Base-by-base conservation (phyloP, 2,888 invertebrate genomes). In the Coelogynopora nodosa region DNA sequence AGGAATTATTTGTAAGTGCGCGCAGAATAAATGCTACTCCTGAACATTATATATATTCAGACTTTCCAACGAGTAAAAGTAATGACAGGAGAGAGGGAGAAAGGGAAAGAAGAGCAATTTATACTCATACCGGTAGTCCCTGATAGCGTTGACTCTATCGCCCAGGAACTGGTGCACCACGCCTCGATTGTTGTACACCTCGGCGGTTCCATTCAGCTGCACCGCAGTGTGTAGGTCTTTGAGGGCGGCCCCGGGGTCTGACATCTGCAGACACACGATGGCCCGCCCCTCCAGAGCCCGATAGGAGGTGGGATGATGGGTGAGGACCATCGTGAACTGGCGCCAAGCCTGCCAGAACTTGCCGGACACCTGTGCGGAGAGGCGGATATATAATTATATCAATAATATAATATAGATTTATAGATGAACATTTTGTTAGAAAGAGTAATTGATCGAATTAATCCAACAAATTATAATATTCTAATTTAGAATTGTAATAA, bases 121-220 rank as follows among this genome's bases (percentile, higher is more conserved):
- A 13, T 49, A 13, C 10, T 13, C 49, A 5, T 49, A 84, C 88
- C 91, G 90, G 88, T 91, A 92, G 88, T 92, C 92, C 31, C 89
- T 88, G 91, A 92, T 91, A 0, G 92, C 91, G 88, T 91, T 91
- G 74, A 89, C 89, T 30, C 89, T 87, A 86, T 92, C 92, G 67
- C 89, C 89, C 91, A 91, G 91, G 88, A 91, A 91, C 91, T 92
- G 91, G 86, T 91, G 89, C 84, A 92, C 90, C 74, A 92, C 92
- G 0, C 92, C 92, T 82, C 92, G 89, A 88, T 92, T 92, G 31
- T 91, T 91, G 82, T 90, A 89, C 87, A 91, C 92, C 10, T 86
- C 84, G 30, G 85, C 31, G 23, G 67, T 28, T 67, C 67, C 49
- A 1, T 67, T 84, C 23, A 86, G 31, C n/a, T 67, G 84, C 13